Evolutionary conservation across 1,140 invertebrate species (phyloP), one percentile per base, ranked within the genome.

Genomic region (Cydia strobilella): DNA sequence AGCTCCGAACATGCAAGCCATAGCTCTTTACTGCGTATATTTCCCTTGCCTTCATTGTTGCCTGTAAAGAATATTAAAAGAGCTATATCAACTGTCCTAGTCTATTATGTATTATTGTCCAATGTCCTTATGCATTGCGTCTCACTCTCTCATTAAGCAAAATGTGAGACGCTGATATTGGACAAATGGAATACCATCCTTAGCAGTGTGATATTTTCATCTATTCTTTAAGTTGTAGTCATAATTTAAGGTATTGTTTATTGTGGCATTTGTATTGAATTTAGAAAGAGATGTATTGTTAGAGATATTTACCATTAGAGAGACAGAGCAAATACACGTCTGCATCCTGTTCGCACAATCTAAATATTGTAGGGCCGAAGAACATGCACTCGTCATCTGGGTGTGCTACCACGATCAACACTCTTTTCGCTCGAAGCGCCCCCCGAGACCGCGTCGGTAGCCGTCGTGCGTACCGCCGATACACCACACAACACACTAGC

Each of bases 381-480:
- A 99, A 99, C 98, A 99, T 99, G 78, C 97, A 98, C 90, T 99
- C 98, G 87, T 98, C 98, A 92, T 99, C 98, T 9, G 99, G 99
- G 94, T 99, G 99, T 25, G 98, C 98, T 13, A 95, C 97, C 0
- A 99, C 95, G 45, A 99, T 87, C 18, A 99, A 89, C 48, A 98
- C 94, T 81, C 96, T 91, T 77, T 92, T 92, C 27, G 93, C 86
- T 25, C 86, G 90, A 25, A 87, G 87, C 65, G 89, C 86, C 18
- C 85, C 91, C 0, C 91, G 86, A 76, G 78, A 90, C 35, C 89
- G 75, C 6, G 90, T 92, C 25, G 86, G 88, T 13, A 92, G 75
- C 23, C 84, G 85, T 35, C 91, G 83, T 0, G 91, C 91, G 75
- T 93, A 93, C 27, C 88, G 80, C n/a, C 90, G 84, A 77, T 93